Base-by-base conservation (phyloP, 2,113 vertebrate species). In the Piliocolobus tephrosceles region DNA sequence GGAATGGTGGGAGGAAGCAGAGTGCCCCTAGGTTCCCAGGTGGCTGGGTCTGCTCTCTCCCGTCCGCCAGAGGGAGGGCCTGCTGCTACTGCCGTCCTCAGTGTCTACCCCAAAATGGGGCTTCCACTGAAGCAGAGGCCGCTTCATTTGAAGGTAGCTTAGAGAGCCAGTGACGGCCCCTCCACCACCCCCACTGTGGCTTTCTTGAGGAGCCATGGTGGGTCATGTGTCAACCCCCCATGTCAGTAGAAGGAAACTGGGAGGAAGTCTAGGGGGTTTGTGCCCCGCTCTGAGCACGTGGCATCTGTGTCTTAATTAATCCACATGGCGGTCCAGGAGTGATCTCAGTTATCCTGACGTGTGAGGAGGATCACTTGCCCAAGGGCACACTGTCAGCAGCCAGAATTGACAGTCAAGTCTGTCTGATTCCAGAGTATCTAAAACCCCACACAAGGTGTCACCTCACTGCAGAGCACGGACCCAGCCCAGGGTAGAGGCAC, bases 271-370 rank as follows among this genome's bases (percentile, higher is more conserved):
- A 23, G 8, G 8, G 20, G 22, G 17, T 10, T 0, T 4, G 14
- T 30, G 27, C 6, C 0, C 75, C 72, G 20, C 58, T 66, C 4
- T 0, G 35, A 45, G 38, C 3, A 16, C 17, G 0, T 64, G 23
- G 38, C 38, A 20, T 78, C 75, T 68, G 0, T 45, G 35, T 72
- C 88, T 38, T 55, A 13, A 70, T 9, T 13, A 32, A n/a, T 22
- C 61, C n/a, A 47, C 78, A 30, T 6, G 3, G 57, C 3, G 1
- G 25, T 35, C 72, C 66, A 25, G 32, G 32, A 40, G 6, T 61
- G 17, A 1, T 40, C 91, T 90, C 58, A 10, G 27, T 78, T 75
- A 13, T 35, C 79, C 76, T 32, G 18, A 43, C 35, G 50, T 22
- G 1, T 35, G 70, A 40, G 72, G 76, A 90, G 8, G 61, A 45